Evolutionary conservation across 2,797 vertebrate genomes (phyloP), one percentile per base, ranked within the genome.

Genomic region (Oreonectes daqikongensis): DNA sequence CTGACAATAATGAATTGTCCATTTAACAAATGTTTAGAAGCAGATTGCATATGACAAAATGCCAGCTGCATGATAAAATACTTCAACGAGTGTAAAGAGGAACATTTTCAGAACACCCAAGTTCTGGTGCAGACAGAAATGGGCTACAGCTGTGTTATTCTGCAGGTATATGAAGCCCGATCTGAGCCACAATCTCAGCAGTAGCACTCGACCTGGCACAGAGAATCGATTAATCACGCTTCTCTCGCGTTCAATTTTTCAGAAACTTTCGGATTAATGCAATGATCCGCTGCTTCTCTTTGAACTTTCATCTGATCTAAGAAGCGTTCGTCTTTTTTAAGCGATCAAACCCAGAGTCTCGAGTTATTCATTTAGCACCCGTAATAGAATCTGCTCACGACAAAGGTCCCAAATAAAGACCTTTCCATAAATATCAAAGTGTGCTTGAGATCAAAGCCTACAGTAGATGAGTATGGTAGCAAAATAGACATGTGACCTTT

Each of bases 281-380:
- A 71, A 55, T 63, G 70, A 73, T 73, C 52, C 55, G 26, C 30
- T 17, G 24, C 65, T 77, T 79, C 48, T 50, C 79, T 84, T 82
- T 82, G 76, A 82, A 81, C 79, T 72, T 79, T 77, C 75, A 78
- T 84, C 83, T 66, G 80, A 78, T 78, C 71, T 74, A 7, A 65
- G 53, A 69, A 73, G 64, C 46, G 69, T 17, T 48, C 60, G 70
- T 68, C 32, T 70, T 84, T 35, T 71, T 57, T 53, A 32, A 57
- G 64, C 32, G 24, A 53, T 59, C 69, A 20, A 60, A 20, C 24
- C 65, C 53, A 46, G 67, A 52, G 69, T 82, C 32, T 78, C 38
- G 48, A 72, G 50, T 60, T 75, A 50, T 75, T 32, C 69, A 8
- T 79, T 50, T 79, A 57, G 75, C 67, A 40, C 50, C 52, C 40